Conservation (phyloP, 2,113 vertebrate species). For the Entomyzon cyanotis region DNA sequence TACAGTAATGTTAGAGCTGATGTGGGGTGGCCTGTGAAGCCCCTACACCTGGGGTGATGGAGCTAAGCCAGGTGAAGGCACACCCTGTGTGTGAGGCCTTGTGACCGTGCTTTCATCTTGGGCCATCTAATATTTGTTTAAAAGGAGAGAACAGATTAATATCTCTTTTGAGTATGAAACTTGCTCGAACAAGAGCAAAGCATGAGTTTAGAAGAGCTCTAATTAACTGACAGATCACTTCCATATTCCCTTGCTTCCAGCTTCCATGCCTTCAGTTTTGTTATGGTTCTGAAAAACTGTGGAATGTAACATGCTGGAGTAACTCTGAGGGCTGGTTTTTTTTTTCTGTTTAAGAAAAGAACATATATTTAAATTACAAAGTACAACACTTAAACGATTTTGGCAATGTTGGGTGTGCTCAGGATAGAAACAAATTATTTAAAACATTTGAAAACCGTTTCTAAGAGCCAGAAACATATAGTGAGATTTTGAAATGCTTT, state of each 20-base stretch:
- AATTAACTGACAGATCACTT: neutral
- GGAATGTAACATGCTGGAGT: no score
- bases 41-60: neutral
- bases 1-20: neutral
- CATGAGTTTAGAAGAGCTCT: neutral
- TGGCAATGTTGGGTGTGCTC: neutral
- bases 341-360: neutral
- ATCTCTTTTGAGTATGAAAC: neutral
- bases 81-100: accelerated
- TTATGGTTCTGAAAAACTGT: neutral
- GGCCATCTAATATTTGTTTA: neutral
- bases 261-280: neutral
- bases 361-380: accelerated
- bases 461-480: neutral
- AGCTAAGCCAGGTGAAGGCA: neutral
- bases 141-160: neutral
- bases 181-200: neutral
- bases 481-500: neutral
- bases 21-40: neutral
- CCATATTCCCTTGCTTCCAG: neutral
- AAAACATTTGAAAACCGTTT: neutral
- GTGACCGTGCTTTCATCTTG: neutral
- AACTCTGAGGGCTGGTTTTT: neutral
- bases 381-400: neutral
- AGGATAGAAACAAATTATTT: neutral